These are phyloP conservation scores for Clistopyga incitator DNA, from an alignment of 2,888 invertebrate species.

Conservation along the genomic window DNA sequence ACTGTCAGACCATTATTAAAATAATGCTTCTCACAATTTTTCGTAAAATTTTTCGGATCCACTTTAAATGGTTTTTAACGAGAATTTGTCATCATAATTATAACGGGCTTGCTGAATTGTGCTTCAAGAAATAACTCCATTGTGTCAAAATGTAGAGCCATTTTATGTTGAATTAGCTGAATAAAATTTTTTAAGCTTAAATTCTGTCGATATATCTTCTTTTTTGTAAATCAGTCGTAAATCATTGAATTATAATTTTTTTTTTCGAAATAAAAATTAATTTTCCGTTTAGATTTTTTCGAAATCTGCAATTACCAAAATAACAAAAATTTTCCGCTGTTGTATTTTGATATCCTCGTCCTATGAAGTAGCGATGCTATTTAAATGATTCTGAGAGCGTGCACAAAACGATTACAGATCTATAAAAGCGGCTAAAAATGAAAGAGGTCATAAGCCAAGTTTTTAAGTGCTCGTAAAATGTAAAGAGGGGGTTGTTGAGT, in stretches of 20 bases:
- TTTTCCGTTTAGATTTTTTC: too few relatives aligned
- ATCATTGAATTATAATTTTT: too few relatives aligned
- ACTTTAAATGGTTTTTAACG: not conserved
- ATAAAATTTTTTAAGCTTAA: too few relatives aligned
- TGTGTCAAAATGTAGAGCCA: too few relatives aligned
- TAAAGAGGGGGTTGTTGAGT: not conserved
- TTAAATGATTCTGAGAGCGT: too few relatives aligned
- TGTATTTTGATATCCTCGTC: too few relatives aligned
- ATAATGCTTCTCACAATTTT: conserved; percentile 25
- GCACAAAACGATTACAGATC: not conserved
- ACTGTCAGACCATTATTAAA: conserved; percentile 21
- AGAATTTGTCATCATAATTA: not conserved
- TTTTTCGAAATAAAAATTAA: too few relatives aligned
- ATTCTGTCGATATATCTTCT: too few relatives aligned
- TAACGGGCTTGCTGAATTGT: not conserved
- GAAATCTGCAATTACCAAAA: too few relatives aligned
- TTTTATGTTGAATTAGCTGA: not conserved
- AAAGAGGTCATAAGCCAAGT: conserved; percentile 3
- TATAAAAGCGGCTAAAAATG: not conserved
- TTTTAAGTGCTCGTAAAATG: conserved; percentile 10
- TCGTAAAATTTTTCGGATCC: not conserved
- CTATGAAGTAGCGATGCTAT: too few relatives aligned
- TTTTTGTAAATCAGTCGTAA: too few relatives aligned
- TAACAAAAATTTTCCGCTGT: too few relatives aligned
- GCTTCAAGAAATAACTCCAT: not conserved